Conservation (phyloP, 2,888 invertebrate species). For the Magallana nippona region DNA sequence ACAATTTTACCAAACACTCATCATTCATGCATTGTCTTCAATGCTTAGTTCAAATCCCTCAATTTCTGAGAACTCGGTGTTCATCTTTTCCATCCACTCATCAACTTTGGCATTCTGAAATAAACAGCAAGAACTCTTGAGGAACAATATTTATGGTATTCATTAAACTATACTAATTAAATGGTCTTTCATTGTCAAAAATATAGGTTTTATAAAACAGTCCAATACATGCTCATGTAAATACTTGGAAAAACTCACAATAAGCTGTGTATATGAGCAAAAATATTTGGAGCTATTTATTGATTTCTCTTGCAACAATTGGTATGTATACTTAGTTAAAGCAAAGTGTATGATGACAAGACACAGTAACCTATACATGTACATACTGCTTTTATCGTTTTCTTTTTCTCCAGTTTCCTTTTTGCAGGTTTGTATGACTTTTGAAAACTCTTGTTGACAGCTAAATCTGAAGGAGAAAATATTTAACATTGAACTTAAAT, state of each 20-base stretch:
- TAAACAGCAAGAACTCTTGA: not conserved
- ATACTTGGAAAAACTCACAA: not conserved
- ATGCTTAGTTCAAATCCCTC: conserved; percentile 67
- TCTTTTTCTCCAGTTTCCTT: not conserved
- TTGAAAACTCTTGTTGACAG: conserved; percentile 40
- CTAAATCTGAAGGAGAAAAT: conserved; percentile 12
- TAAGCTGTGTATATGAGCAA: too few relatives aligned
- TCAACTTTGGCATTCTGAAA: conserved; percentile 60
- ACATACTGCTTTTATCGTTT: not conserved
- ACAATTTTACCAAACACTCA: too few relatives aligned
- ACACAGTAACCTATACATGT: not conserved
- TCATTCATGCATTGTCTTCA: conserved; percentile 46
- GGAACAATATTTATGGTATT: too few relatives aligned
- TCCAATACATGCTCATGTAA: too few relatives aligned
- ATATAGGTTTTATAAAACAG: too few relatives aligned
- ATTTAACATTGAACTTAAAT: too few relatives aligned
- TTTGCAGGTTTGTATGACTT: conserved; percentile 43
- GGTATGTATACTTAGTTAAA: too few relatives aligned
- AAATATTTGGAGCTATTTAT: too few relatives aligned
- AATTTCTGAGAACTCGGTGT: conserved; percentile 64
- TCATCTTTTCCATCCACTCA: conserved; percentile 63
- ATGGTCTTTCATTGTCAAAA: too few relatives aligned
- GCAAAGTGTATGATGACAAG: too few relatives aligned
- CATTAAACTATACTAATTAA: too few relatives aligned
- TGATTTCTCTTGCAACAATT: too few relatives aligned